These are phyloP conservation scores for Melanostigma gelatinosum DNA, from an alignment of 2,113 vertebrate species.

Conservation along the genomic window DNA sequence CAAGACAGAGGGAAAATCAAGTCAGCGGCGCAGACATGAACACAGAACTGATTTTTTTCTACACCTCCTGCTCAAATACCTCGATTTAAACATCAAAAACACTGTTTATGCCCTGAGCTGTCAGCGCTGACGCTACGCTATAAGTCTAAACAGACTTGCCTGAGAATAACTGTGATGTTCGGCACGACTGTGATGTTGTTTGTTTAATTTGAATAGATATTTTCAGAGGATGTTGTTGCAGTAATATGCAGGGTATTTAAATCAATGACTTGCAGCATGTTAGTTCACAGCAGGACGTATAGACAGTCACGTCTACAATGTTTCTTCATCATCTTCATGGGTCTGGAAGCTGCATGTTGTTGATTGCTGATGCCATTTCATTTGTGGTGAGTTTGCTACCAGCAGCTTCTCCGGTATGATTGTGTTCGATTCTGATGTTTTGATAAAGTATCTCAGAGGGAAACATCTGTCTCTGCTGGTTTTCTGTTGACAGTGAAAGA, in stretches of 20 bases:
- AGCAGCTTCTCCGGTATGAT: not conserved
- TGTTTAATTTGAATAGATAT: not conserved
- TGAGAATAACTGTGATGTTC: not conserved
- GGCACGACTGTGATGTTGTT: not conserved
- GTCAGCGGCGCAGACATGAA: not conserved
- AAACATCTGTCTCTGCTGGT: not conserved
- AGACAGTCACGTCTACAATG: not conserved
- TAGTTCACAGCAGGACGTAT: too few relatives aligned
- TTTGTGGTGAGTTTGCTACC: not conserved
- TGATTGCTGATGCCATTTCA: not conserved
- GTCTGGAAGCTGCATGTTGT: not conserved
- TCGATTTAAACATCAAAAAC: slow-evolving; percentile 30
- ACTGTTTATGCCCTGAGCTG: slow-evolving; percentile 46
- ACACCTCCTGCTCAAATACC: slow-evolving; percentile 11
- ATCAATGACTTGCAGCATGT: not conserved
- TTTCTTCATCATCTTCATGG: not conserved
- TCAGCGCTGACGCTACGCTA: not conserved
- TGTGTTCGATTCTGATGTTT: too few relatives aligned
- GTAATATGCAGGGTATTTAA: not conserved
- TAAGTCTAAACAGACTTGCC: slow-evolving; percentile 1
- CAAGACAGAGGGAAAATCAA: not conserved
- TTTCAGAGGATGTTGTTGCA: slow-evolving; percentile 9
- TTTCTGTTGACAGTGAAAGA: not conserved
- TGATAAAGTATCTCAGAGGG: not conserved
- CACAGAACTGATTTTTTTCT: not conserved